Conservation (phyloP, 2,113 vertebrate species). For the Tyto alba region DNA sequence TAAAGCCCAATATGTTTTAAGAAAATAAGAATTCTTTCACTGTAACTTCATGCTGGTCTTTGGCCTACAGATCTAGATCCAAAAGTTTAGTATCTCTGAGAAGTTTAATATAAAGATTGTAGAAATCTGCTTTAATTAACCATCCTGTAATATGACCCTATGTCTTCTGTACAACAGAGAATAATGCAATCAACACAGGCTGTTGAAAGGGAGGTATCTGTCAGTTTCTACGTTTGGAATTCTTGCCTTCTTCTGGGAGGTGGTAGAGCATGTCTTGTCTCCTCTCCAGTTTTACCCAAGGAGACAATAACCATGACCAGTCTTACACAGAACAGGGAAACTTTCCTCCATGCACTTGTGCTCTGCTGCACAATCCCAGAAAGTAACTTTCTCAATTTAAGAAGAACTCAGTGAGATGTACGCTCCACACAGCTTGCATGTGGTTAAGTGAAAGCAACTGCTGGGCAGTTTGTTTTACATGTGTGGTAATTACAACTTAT, state of each 20-base stretch:
- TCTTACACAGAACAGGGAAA: neutral
- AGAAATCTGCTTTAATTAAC: neutral
- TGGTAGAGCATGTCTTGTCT: neutral
- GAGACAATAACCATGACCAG: neutral
- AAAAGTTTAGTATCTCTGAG: neutral
- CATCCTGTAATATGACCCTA: rapidly evolving
- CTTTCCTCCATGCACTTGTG: neutral
- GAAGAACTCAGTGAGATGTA: neutral
- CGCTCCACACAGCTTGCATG: neutral
- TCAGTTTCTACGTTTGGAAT: neutral
- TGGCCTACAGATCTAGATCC: neutral
- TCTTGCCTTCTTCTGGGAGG: neutral
- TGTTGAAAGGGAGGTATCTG: neutral
- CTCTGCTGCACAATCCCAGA: neutral
- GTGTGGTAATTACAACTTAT: neutral
- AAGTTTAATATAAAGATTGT: neutral
- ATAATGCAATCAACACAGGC: no score
- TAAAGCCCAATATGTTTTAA: neutral
- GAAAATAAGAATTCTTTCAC: neutral
- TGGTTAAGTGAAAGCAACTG: neutral
- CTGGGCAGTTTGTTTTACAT: neutral
- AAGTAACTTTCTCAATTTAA: neutral
- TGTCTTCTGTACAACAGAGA: neutral
- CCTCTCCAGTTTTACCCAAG: neutral
- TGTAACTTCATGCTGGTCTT: neutral